A percentile compares a stretch with the other conserved stretches of the same genome.
These are phyloP conservation scores for Heterohyrax brucei DNA, from an alignment of 2,797 vertebrate genomes.

Conservation along the genomic window DNA sequence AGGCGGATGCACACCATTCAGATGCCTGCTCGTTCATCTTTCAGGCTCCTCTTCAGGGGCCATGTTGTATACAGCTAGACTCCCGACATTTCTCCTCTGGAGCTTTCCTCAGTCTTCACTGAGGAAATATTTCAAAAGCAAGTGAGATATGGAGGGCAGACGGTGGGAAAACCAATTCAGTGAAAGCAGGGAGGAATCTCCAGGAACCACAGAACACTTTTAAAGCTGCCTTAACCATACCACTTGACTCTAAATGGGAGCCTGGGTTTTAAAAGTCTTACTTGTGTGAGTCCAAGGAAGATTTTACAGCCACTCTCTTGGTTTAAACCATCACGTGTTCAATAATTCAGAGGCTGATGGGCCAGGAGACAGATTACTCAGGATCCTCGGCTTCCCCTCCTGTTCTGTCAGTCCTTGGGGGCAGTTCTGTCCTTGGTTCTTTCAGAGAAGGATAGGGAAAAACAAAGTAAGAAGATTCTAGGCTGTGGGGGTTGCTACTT, in stretches of 20 bases:
- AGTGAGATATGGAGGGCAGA: background rate
- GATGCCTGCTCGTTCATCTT: background rate
- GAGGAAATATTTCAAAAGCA: constrained; percentile 63
- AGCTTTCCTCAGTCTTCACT: constrained; percentile 13
- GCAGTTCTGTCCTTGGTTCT: background rate
- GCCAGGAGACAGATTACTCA: background rate
- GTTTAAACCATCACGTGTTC: background rate
- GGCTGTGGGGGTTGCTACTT: background rate
- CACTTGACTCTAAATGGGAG: accelerated
- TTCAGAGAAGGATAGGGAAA: background rate
- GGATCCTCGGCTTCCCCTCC: background rate
- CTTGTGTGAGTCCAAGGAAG: background rate
- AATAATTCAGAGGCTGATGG: background rate
- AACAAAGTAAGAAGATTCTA: background rate
- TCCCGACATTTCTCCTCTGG: background rate
- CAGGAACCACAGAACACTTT: background rate
- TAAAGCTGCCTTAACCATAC: too few species aligned
- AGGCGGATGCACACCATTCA: background rate
- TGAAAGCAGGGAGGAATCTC: background rate
- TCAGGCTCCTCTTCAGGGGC: background rate
- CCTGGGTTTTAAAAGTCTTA: background rate
- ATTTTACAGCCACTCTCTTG: background rate
- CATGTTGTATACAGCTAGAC: background rate
- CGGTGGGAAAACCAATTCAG: background rate
- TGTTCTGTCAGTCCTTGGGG: background rate